phyloP scores from a whole-genome alignment of 2,888 invertebrate species.

The Herminia tarsipennalis region DNA sequence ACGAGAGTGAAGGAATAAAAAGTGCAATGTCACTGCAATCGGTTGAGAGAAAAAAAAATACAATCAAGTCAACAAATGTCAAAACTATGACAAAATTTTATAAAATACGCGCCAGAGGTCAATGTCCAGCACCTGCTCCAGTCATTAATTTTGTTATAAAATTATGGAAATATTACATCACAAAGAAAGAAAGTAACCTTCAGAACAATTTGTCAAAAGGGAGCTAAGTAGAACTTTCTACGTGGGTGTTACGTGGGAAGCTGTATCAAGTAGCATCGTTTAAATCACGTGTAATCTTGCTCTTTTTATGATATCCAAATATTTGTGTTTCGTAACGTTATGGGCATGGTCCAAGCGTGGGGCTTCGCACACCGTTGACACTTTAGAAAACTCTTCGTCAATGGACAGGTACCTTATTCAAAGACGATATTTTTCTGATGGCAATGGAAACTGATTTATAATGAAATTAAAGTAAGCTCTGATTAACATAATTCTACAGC shows the following conservation, averaged over 20 bases:
- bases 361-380: conserved; percentile 8
- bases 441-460: neutral
- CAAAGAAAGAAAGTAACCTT: conserved; percentile 34
- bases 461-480: neutral
- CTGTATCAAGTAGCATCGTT: conserved; percentile 44
- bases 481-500: too few species aligned
- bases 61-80: too few species aligned
- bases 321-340: conserved; percentile 52
- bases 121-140: neutral
- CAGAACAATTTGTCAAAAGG: conserved; percentile 39
- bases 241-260: conserved; percentile 39
- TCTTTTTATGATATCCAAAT: conserved; percentile 42
- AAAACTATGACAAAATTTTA: too few species aligned
- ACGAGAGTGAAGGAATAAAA: too few species aligned
- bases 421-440: neutral
- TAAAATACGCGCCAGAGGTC: too few species aligned
- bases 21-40: too few species aligned
- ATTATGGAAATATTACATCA: conserved; percentile 14
- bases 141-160: conserved; percentile 11
- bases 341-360: conserved; percentile 14
- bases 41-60: too few species aligned
- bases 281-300: conserved; percentile 41
- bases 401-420: neutral
- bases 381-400: neutral
- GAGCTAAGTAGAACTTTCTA: conserved; percentile 34